phyloP scores from a whole-genome alignment of 2,888 invertebrate genomes.

The Rhogogaster chlorosoma region DNA sequence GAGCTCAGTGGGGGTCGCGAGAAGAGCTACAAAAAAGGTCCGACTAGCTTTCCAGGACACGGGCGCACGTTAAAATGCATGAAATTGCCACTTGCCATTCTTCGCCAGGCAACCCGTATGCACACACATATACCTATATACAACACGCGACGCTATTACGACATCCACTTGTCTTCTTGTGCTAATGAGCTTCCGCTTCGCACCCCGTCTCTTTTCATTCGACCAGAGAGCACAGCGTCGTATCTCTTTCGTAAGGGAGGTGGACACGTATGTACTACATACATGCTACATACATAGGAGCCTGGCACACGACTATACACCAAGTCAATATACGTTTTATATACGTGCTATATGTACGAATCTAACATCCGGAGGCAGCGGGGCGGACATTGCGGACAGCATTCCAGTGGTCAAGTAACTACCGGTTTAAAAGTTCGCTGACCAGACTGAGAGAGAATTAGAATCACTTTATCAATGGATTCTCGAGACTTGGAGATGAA shows the following conservation, averaged over 20 bases:
- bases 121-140: neutral
- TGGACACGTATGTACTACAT: neutral
- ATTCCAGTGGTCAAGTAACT: neutral
- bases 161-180: conserved; percentile 46
- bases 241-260: conserved; percentile 30
- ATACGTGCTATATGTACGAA: neutral
- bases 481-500: neutral
- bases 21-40: neutral
- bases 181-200: conserved; percentile 39
- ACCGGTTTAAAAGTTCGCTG: neutral
- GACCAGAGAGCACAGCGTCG: neutral
- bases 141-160: conserved; percentile 26
- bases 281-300: neutral
- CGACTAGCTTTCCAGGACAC: neutral
- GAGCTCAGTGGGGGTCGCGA: neutral
- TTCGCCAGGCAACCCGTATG: neutral
- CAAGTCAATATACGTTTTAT: neutral
- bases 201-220: conserved; percentile 9
- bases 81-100: conserved; percentile 45
- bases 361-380: neutral
- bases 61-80: conserved; percentile 40
- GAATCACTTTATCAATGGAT: neutral
- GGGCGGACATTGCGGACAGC: neutral
- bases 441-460: neutral
- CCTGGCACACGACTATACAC: neutral